phyloP scores from a whole-genome alignment of 1,140 invertebrate genomes.

The Prorops nasuta region DNA sequence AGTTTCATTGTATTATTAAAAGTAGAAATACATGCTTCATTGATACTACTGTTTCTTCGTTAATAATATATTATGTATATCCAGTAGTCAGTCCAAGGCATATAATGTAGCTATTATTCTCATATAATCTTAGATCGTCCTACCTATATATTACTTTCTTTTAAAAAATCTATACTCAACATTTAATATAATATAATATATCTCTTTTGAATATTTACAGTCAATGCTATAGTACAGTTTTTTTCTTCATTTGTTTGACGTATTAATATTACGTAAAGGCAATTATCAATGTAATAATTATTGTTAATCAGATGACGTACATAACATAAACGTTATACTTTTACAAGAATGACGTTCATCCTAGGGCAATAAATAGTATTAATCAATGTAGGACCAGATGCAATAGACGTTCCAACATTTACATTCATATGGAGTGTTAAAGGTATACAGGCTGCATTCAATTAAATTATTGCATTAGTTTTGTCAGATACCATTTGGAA shows the following conservation, averaged over 20 bases:
- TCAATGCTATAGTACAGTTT: conserved; percentile 52
- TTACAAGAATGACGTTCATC: conserved; percentile 42
- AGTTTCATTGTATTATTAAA: conserved; percentile 51
- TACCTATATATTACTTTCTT: conserved; percentile 58
- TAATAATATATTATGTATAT: conserved; percentile 40
- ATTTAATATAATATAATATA: conserved; percentile 47
- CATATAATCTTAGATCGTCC: conserved; percentile 45
- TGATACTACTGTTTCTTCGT: conserved; percentile 42
- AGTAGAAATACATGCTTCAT: conserved; percentile 56
- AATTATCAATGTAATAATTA: conserved; percentile 54
- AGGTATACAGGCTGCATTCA: conserved; percentile 20
- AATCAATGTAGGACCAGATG: too few species aligned
- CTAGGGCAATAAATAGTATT: too few species aligned
- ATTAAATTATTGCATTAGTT: conserved; percentile 17
- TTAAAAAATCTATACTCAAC: conserved; percentile 58
- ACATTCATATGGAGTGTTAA: conserved; percentile 24
- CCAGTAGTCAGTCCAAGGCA: conserved; percentile 56
- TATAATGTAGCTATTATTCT: conserved; percentile 51
- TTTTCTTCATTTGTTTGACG: conserved; percentile 41
- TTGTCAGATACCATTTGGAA: too few species aligned
- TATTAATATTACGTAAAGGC: conserved; percentile 53
- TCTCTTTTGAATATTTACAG: conserved; percentile 54
- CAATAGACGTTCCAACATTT: too few species aligned
- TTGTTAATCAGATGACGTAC: conserved; percentile 37
- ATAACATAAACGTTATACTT: conserved; percentile 40